Percentiles rank a stretch among this genome's conserved stretches.
These are phyloP conservation scores for Tubulanus polymorphus DNA, from an alignment of 2,888 invertebrate species.

Conservation along the genomic window DNA sequence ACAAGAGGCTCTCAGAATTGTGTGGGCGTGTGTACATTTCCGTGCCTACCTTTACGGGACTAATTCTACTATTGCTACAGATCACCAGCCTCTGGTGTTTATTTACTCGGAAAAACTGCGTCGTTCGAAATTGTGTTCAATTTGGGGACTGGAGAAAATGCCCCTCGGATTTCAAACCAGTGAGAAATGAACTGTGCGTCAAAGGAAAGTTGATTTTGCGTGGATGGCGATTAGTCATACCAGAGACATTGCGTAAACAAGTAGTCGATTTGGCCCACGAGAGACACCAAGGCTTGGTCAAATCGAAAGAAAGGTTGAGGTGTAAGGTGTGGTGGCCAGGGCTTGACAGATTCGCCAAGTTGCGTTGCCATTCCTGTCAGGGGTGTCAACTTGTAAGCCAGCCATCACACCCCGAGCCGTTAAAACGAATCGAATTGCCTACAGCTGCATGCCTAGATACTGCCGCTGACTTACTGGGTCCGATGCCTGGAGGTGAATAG, in stretches of 20 bases:
- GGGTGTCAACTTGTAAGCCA: slow-evolving; percentile 5
- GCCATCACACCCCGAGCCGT: slow-evolving; percentile 12
- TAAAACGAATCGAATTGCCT: slow-evolving; percentile 16
- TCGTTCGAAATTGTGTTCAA: too few species aligned
- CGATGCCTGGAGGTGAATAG: slow-evolving; percentile 17
- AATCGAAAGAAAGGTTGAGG: slow-evolving; percentile 15
- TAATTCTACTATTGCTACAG: slow-evolving; percentile 9
- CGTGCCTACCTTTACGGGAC: slow-evolving; percentile 3
- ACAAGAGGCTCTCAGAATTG: slow-evolving; percentile 9
- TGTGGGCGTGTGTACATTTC: slow-evolving; percentile 7
- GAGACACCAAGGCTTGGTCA: slow-evolving; percentile 19
- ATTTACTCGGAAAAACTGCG: too few species aligned
- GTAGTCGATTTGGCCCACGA: slow-evolving; percentile 16
- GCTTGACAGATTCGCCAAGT: slow-evolving; percentile 10
- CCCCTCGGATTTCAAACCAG: too few species aligned
- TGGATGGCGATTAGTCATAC: slow-evolving; percentile 6
- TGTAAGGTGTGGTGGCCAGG: slow-evolving; percentile 17
- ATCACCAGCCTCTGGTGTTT: slow-evolving; percentile 12
- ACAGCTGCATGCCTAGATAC: slow-evolving; percentile 22
- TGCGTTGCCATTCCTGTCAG: slow-evolving; percentile 9
- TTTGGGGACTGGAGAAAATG: too few species aligned
- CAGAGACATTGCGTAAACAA: slow-evolving; percentile 2
- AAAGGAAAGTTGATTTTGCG: slow-evolving; percentile 5
- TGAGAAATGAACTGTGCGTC: slow-evolving; percentile 5
- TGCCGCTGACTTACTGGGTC: slow-evolving; percentile 20